Percentiles rank a stretch among this genome's conserved stretches.
These are phyloP conservation scores for Salvelinus fontinalis DNA, from an alignment of 2,113 vertebrate genomes.

Conservation along the genomic window DNA sequence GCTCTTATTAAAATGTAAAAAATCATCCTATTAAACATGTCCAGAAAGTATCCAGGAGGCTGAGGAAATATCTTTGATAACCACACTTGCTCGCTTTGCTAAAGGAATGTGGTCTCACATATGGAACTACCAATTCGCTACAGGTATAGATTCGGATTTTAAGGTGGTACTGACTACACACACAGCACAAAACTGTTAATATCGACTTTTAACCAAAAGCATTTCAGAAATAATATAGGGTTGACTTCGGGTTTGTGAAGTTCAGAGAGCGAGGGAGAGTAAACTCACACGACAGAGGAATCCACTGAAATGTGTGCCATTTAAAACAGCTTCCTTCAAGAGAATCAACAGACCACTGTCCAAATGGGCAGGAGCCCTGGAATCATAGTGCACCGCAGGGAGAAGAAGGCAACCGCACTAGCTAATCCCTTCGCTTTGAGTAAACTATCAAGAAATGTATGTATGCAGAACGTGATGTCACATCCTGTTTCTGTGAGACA, in stretches of 20 bases:
- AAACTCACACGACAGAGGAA: constrained; percentile 20
- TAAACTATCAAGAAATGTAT: constrained; percentile 13
- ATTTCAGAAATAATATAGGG: constrained; percentile 34
- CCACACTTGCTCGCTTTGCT: constrained; percentile 23
- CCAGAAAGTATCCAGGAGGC: constrained; percentile 6
- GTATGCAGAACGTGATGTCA: neutral
- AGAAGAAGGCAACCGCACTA: constrained; percentile 38
- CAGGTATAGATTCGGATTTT: neutral
- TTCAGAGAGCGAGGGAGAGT: constrained; percentile 28
- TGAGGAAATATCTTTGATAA: constrained; percentile 35
- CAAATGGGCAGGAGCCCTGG: constrained; percentile 49
- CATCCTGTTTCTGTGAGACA: constrained; percentile 1
- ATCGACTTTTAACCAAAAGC: constrained; percentile 11
- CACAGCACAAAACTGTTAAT: constrained; percentile 8
- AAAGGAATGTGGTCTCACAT: constrained; percentile 9
- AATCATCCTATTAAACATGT: constrained; percentile 13
- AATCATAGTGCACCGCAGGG: constrained; percentile 53
- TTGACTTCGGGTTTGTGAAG: constrained; percentile 45
- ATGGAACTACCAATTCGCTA: neutral
- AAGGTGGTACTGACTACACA: neutral
- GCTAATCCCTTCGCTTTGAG: constrained; percentile 48
- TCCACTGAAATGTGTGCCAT: constrained; percentile 61
- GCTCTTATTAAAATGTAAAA: neutral
- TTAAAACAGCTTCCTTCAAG: constrained; percentile 62
- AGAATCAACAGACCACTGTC: constrained; percentile 42